Percentiles rank a stretch among this genome's conserved stretches.
phyloP scores from a whole-genome alignment of 2,888 invertebrate species.

The Pseudococcus longispinus region DNA sequence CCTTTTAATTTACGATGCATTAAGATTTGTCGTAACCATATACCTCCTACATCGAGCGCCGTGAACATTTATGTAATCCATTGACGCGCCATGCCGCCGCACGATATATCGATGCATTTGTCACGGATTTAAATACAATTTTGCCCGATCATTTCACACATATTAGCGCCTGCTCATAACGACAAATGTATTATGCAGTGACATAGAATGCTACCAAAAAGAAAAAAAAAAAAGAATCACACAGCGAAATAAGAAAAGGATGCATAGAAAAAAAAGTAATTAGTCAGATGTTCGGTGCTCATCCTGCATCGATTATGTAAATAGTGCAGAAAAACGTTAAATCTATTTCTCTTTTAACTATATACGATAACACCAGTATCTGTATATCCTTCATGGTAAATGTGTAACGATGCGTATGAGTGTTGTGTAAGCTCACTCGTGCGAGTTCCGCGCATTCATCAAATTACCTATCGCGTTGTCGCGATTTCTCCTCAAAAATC shows the following conservation, averaged over 20 bases:
- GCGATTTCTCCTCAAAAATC: neutral
- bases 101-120: neutral
- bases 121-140: neutral
- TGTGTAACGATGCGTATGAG: constrained; percentile 30
- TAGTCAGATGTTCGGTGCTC: neutral
- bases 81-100: neutral
- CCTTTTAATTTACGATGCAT: constrained; percentile 18
- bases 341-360: neutral
- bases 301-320: constrained; percentile 20
- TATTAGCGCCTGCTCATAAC: constrained; percentile 1
- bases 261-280: neutral
- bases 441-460: constrained; percentile 16
- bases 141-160: constrained; percentile 44
- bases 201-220: neutral
- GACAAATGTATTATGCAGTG: neutral
- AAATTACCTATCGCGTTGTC: neutral
- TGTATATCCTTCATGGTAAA: neutral
- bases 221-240: neutral
- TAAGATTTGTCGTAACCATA: constrained; percentile 3
- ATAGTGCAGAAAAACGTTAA: neutral
- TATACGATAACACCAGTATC: neutral
- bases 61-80: constrained; percentile 30
- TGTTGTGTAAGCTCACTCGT: constrained; percentile 28
- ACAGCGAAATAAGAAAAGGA: neutral
- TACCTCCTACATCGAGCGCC: neutral